These are phyloP conservation scores for Oxyura jamaicensis DNA, from an alignment of 2,113 vertebrate species.

Conservation along the genomic window DNA sequence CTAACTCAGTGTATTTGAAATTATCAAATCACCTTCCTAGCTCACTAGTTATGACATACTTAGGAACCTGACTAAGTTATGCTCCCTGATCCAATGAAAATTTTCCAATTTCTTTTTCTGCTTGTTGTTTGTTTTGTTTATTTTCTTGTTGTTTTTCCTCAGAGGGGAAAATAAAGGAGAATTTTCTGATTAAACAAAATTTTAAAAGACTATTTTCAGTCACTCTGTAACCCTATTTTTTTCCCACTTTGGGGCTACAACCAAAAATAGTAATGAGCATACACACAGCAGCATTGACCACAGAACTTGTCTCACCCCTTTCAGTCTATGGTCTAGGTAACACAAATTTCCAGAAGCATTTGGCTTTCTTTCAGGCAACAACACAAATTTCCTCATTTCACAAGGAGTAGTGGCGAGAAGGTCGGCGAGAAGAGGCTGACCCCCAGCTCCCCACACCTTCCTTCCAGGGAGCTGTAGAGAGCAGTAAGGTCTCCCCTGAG, in stretches of 20 bases:
- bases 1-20: background rate
- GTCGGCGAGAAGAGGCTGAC: too few relatives aligned
- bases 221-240: background rate
- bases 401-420: background rate
- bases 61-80: background rate
- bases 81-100: background rate
- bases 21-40: background rate
- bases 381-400: background rate
- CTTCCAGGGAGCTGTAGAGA: too few relatives aligned
- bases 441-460: too few relatives aligned
- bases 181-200: background rate
- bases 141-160: too few relatives aligned
- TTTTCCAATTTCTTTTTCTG: background rate
- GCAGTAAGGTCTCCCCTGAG: too few relatives aligned
- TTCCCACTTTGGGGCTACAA: background rate
- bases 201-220: background rate
- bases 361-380: background rate
- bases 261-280: background rate
- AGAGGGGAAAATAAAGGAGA: background rate
- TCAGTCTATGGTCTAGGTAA: accelerated
- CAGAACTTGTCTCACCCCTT: background rate
- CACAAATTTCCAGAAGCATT: background rate
- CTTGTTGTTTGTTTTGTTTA: background rate
- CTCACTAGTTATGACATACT: background rate
- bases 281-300: background rate